Evolutionary conservation across 2,797 vertebrate genomes (phyloP).

Genomic region (Coilia nasus): DNA sequence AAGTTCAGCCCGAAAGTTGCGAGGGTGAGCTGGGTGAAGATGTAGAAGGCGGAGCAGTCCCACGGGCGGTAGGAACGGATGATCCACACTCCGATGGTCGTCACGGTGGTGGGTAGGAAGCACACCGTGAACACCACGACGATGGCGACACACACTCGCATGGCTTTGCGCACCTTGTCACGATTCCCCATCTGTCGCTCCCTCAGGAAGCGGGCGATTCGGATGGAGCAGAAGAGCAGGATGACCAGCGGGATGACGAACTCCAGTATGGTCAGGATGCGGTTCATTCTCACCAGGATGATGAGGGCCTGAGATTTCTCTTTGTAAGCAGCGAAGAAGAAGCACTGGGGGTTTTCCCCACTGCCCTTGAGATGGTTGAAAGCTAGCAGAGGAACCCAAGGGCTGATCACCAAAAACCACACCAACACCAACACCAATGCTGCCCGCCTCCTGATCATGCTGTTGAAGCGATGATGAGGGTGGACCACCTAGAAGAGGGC

Average conservation of each 20-base stretch:
- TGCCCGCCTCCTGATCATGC: neutral
- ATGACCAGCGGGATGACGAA: neutral
- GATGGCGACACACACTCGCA: neutral
- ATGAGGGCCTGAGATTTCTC: neutral
- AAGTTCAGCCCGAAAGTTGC: conserved; percentile 73
- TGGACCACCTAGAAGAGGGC: neutral
- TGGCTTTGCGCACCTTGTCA: neutral
- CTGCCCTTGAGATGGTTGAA: neutral
- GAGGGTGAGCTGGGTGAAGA: conserved; percentile 67
- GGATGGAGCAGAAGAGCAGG: conserved; percentile 18
- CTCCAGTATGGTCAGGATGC: neutral
- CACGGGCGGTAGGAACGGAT: neutral
- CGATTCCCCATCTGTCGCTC: neutral
- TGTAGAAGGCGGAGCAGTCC: conserved; percentile 63
- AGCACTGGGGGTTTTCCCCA: neutral
- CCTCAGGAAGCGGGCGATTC: neutral
- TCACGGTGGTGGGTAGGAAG: neutral
- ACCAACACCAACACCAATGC: neutral
- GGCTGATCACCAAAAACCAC: neutral
- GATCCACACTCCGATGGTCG: neutral
- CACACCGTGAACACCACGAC: neutral
- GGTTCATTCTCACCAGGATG: neutral
- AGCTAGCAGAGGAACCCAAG: neutral
- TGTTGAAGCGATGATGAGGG: neutral
- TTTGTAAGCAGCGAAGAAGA: neutral